Evolutionary conservation across 2,113 vertebrate genomes (phyloP).

Genomic region (Chrysemys picta): DNA sequence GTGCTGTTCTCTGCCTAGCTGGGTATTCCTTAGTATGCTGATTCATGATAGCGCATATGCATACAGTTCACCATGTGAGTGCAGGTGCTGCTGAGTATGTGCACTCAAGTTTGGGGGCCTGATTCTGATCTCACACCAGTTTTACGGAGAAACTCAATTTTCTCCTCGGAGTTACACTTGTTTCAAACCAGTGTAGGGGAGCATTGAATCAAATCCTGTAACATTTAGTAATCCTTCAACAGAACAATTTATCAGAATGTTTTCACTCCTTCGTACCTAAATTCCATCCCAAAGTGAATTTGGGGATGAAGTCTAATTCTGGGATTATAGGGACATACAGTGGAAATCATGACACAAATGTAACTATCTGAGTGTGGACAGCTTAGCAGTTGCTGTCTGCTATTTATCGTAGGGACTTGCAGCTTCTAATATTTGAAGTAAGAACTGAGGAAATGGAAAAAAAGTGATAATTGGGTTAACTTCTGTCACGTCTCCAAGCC

Average conservation of each 20-base stretch:
- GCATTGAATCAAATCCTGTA: neutral
- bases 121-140: neutral
- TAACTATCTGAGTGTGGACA: neutral
- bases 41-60: neutral
- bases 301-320: neutral
- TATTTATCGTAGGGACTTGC: conserved; percentile 71
- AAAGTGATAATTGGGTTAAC: neutral
- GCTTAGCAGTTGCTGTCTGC: neutral
- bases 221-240: neutral
- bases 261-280: neutral
- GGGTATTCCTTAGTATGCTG: neutral
- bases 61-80: neutral
- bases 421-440: conserved; percentile 23
- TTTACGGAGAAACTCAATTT: neutral
- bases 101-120: neutral
- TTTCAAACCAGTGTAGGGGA: neutral
- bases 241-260: neutral
- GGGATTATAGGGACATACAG: accelerated
- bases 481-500: neutral
- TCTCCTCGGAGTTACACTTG: neutral
- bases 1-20: neutral
- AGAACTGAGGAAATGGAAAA: neutral
- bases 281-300: neutral
- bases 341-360: neutral
- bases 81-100: neutral